These are phyloP conservation scores for Mythimna albipuncta DNA, from an alignment of 2,888 invertebrate species.

Conservation along the genomic window DNA sequence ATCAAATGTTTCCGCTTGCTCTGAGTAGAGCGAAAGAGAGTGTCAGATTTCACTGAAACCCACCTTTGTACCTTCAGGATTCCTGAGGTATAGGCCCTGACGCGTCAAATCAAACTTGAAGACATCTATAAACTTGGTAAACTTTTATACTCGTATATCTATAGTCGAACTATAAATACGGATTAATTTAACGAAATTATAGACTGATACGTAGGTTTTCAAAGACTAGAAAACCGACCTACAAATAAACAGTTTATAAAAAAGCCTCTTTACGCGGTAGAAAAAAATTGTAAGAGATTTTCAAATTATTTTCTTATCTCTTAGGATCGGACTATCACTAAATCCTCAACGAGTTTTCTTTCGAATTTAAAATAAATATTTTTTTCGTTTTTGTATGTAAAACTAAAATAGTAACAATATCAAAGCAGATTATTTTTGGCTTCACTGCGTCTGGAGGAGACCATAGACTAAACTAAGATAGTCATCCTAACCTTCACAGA, in stretches of 20 bases:
- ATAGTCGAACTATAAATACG: not conserved
- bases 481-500: not conserved
- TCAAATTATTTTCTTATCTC: not conserved
- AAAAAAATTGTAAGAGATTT: not conserved
- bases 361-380: not conserved
- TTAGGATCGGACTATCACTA: not conserved
- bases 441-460: not conserved
- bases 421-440: not conserved
- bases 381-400: not conserved
- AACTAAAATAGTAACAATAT: not conserved
- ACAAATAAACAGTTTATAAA: too few relatives aligned
- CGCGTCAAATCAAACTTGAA: too few relatives aligned
- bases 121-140: too few relatives aligned
- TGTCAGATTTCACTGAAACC: too few relatives aligned
- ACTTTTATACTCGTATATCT: too few relatives aligned
- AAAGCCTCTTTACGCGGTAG: too few relatives aligned
- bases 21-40: too few relatives aligned
- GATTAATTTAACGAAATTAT: conserved; percentile 6
- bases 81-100: too few relatives aligned
- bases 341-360: not conserved
- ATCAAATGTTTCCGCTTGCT: too few relatives aligned
- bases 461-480: not conserved
- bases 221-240: too few relatives aligned
- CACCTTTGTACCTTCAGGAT: too few relatives aligned
- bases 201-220: too few relatives aligned